Conservation (phyloP, 1,140 invertebrate species). For the Rhysida immarginata region DNA sequence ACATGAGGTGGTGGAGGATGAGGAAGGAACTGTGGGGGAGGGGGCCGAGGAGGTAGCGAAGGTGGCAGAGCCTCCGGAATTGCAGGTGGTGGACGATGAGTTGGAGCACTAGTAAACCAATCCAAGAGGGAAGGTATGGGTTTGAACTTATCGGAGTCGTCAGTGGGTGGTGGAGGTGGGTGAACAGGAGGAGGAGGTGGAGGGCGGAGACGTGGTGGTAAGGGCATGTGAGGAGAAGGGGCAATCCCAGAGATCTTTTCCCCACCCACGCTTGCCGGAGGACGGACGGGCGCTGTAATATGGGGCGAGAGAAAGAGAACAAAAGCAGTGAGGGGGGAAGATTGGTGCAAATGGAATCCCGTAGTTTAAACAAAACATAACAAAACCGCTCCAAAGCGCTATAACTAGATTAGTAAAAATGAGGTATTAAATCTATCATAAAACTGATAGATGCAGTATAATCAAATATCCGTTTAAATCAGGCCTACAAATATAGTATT, state of each 20-base stretch:
- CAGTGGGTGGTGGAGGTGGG: not conserved
- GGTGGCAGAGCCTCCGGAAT: not conserved
- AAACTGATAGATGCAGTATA: too few species aligned
- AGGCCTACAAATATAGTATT: too few species aligned
- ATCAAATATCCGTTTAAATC: too few species aligned
- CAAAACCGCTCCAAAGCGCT: too few species aligned
- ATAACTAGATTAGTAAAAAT: too few species aligned
- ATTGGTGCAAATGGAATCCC: too few species aligned
- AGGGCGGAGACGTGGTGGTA: not conserved
- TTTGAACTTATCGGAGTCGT: not conserved
- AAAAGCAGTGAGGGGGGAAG: not conserved
- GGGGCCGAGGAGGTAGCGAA: not conserved
- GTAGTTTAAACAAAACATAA: too few species aligned
- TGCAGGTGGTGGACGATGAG: not conserved
- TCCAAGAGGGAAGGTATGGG: not conserved
- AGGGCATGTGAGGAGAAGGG: not conserved
- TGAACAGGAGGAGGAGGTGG: not conserved
- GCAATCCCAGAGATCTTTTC: not conserved
- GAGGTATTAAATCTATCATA: too few species aligned
- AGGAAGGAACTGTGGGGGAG: not conserved
- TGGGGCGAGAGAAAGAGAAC: not conserved
- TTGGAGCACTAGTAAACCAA: not conserved
- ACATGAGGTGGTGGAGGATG: not conserved
- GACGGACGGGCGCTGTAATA: not conserved
- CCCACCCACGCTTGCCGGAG: not conserved